A percentile compares a stretch with the other conserved stretches of the same genome.
Evolutionary conservation across 2,888 invertebrate genomes (phyloP).

Genomic region (Eupithecia centaureata): DNA sequence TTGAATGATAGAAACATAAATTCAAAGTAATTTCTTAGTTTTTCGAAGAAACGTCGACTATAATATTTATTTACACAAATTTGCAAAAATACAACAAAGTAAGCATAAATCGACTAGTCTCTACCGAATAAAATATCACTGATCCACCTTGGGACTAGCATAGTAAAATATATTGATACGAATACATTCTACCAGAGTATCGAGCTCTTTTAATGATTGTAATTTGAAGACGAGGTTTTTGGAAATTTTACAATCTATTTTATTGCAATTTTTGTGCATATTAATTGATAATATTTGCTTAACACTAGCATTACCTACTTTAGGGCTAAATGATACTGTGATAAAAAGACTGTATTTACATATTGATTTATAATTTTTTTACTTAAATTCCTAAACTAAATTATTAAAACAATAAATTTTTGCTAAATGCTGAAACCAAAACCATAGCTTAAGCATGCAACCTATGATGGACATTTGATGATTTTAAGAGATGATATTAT

Average conservation of each 20-base stretch:
- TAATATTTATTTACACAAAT: neutral
- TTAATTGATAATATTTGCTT: neutral
- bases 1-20: no score
- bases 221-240: neutral
- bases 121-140: constrained; percentile 54
- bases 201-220: neutral
- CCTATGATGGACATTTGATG: no score
- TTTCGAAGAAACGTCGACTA: neutral
- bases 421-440: neutral
- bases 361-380: neutral
- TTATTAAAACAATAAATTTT: neutral
- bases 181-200: constrained; percentile 8
- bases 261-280: neutral
- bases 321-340: no score
- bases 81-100: neutral
- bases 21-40: neutral
- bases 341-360: no score
- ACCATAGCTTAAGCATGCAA: neutral
- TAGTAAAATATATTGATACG: constrained; percentile 14
- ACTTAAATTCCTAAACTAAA: neutral
- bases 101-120: neutral
- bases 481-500: no score
- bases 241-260: neutral
- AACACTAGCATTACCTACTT: neutral
- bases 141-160: constrained; percentile 55